phyloP scores from a whole-genome alignment of 1,140 invertebrate genomes.

The Anagrus nilaparvatae region DNA sequence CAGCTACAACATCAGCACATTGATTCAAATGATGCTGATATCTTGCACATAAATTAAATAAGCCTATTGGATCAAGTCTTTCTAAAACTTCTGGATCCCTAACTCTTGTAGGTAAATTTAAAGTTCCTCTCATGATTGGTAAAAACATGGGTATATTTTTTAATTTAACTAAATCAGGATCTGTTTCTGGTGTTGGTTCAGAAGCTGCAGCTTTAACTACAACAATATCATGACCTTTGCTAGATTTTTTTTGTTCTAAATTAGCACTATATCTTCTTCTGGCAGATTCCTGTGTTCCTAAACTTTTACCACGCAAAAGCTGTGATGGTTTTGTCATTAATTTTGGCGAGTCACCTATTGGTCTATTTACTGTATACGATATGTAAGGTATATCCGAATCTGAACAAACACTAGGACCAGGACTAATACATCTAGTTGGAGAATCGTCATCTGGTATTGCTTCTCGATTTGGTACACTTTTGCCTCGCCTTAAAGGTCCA shows the following conservation, averaged over 20 bases:
- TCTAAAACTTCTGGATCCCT: slow-evolving; percentile 82
- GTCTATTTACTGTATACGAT: slow-evolving; percentile 85
- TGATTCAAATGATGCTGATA: slow-evolving; percentile 65
- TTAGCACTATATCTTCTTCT: slow-evolving; percentile 29
- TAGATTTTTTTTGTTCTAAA: slow-evolving; percentile 27
- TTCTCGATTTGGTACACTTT: slow-evolving; percentile 46
- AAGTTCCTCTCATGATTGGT: slow-evolving; percentile 81
- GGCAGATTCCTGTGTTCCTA: slow-evolving; percentile 28
- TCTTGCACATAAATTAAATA: slow-evolving; percentile 52
- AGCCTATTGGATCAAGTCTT: slow-evolving; percentile 55
- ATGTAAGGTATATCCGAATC: slow-evolving; percentile 89
- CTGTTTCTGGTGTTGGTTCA: slow-evolving; percentile 55
- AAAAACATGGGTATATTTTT: slow-evolving; percentile 82
- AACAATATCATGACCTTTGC: slow-evolving; percentile 61
- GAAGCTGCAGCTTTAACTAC: slow-evolving; percentile 67
- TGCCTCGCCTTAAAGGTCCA: slow-evolving; percentile 40
- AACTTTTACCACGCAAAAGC: slow-evolving; percentile 36
- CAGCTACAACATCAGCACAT: slow-evolving; percentile 36
- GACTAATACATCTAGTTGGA: slow-evolving; percentile 60
- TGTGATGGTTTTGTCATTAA: slow-evolving; percentile 50
- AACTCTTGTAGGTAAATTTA: slow-evolving; percentile 70
- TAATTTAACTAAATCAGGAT: slow-evolving; percentile 69
- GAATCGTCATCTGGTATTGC: slow-evolving; percentile 41
- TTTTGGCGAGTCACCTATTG: slow-evolving; percentile 79
- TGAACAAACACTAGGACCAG: slow-evolving; percentile 77